phyloP scores from a whole-genome alignment of 2,888 invertebrate genomes.

The Rhopalosiphum nymphaeae region DNA sequence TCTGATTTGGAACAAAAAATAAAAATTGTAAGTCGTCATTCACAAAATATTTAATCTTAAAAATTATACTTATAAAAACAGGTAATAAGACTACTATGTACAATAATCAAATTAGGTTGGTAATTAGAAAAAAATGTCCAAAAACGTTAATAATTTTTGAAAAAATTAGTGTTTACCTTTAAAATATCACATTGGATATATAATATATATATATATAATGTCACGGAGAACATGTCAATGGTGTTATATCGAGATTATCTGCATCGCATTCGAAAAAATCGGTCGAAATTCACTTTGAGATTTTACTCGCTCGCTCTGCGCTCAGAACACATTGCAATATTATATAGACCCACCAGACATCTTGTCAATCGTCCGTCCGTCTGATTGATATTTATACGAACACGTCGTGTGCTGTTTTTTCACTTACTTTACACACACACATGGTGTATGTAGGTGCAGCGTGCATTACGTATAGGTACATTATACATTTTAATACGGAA shows the following conservation, averaged over 20 bases:
- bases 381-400: not conserved
- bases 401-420: not conserved
- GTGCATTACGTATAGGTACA: not conserved
- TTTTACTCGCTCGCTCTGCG: not conserved
- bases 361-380: not conserved
- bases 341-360: not conserved
- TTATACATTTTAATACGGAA: not conserved
- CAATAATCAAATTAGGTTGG: not conserved
- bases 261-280: too few relatives aligned
- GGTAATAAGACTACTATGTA: not conserved
- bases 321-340: not conserved
- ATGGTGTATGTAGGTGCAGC: not conserved
- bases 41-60: not conserved
- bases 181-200: not conserved
- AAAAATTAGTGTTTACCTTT: not conserved
- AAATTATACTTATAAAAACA: not conserved
- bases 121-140: not conserved
- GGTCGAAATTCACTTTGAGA: not conserved
- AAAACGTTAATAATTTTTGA: not conserved
- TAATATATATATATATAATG: too few relatives aligned
- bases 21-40: not conserved
- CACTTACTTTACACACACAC: not conserved
- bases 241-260: too few relatives aligned
- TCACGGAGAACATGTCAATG: not conserved
- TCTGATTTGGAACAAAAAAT: not conserved